Evolutionary conservation across 2,797 vertebrate genomes (phyloP), one percentile per base, ranked within the genome.

Genomic region (Parauchenoglanis ngamensis): DNA sequence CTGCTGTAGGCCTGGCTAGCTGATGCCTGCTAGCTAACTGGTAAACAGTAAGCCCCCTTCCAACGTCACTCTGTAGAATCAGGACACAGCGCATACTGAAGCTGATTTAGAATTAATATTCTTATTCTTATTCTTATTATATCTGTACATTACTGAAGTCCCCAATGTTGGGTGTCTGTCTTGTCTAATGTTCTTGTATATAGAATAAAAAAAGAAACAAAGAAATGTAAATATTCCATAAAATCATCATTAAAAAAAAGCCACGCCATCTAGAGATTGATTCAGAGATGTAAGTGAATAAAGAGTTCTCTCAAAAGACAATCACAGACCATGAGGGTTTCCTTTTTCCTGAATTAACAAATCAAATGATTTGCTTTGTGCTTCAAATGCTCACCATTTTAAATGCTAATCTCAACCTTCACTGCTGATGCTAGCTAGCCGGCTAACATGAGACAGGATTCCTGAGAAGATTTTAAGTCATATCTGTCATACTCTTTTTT

Each of bases 171-270:
- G 75, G 72, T 89, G 87, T 86, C 49, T 87, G 89, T 91, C 87
- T 83, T 77, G 85, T 90, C 84, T 49, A 79, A 86, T 87, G 63
- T 81, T 79, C 76, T 80, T 91, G 85, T 89, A 91, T 44, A 85
- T 83, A 88, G 65, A 87, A 68, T 44, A 49, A 10, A 49, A 49
- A 49, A 49, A 65, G 7, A 13, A 79, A 72, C 3, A 70, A 79
- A 54, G 21, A 72, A 28, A 81, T 91, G 90, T 91, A 91, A 89
- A 90, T 90, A 91, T 85, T 73, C 70, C 77, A 88, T 57, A 68
- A 46, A 57, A 83, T 73, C 80, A 67, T 80, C 44, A 67, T 49
- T n/a, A 13, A 15, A 84, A 44, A n/a, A 54, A 25, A 70, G 11
- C 76, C 61, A 75, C 76, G 81, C 70, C 54, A 57, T 86, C 15